Conservation (phyloP, 2,797 vertebrate genomes). For the Rhynchonycteris naso region DNA sequence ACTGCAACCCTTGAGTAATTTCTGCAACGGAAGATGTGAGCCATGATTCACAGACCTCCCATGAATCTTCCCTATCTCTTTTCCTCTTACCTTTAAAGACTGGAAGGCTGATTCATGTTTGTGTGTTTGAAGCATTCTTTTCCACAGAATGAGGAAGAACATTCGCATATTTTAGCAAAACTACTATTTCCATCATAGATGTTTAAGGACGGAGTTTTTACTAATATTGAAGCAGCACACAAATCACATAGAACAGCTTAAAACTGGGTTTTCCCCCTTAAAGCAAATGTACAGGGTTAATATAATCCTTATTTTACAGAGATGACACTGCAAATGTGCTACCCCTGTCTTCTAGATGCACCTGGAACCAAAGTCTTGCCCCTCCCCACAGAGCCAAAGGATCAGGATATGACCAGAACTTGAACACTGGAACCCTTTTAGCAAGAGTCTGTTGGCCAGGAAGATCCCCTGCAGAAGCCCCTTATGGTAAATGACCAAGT, state of each 20-base stretch:
- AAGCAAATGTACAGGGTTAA: neutral
- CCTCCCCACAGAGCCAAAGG: neutral
- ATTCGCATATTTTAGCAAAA: neutral
- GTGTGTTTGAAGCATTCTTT: neutral
- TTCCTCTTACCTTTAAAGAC: neutral
- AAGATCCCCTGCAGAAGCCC: neutral
- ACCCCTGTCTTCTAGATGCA: too few species aligned
- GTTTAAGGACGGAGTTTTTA: constrained; percentile 28
- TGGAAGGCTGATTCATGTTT: neutral
- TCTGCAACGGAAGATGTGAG: neutral
- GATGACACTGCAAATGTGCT: neutral
- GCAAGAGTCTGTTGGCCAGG: neutral
- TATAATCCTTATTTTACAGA: neutral
- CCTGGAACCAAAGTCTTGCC: neutral
- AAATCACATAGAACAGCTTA: neutral
- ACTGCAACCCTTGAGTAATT: constrained; percentile 49
- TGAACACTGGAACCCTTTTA: neutral
- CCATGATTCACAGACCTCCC: neutral
- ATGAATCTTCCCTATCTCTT: neutral
- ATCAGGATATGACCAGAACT: neutral
- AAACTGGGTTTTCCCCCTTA: neutral
- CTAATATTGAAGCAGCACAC: neutral
- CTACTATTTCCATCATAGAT: neutral
- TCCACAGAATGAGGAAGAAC: neutral
- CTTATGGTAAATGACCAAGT: neutral